A percentile compares a stretch with the other conserved stretches of the same genome.
Conservation (phyloP, 2,888 invertebrate genomes). For the Oeneis ivallda region DNA sequence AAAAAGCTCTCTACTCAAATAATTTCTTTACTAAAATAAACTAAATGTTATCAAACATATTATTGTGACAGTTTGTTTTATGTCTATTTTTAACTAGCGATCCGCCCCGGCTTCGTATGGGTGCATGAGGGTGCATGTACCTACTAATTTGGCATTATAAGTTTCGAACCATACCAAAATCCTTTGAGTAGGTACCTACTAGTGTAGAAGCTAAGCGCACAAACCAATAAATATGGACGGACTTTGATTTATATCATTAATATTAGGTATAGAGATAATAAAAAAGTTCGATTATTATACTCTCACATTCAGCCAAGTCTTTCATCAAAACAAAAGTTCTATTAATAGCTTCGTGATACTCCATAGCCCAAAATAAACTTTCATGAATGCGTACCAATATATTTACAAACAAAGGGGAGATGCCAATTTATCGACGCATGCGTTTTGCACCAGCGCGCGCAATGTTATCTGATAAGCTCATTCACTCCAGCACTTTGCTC, state of each 20-base stretch:
- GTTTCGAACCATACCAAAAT: too few species aligned
- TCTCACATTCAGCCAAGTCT: constrained; percentile 1
- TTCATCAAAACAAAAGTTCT: constrained; percentile 7
- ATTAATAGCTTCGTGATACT: constrained; percentile 4
- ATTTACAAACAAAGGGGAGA: constrained; percentile 55
- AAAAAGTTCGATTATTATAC: neutral
- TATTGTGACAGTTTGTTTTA: too few species aligned
- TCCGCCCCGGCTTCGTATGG: too few species aligned
- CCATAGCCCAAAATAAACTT: constrained; percentile 8
- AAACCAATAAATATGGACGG: too few species aligned
- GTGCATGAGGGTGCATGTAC: too few species aligned
- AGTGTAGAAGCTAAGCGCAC: too few species aligned
- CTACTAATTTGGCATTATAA: too few species aligned
- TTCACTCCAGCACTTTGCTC: constrained; percentile 19
- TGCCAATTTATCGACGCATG: constrained; percentile 66
- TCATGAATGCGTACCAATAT: constrained; percentile 31
- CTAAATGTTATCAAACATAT: too few species aligned
- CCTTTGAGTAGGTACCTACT: too few species aligned
- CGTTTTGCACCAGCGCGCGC: constrained; percentile 46
- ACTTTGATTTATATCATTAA: too few species aligned
- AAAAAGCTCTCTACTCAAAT: neutral
- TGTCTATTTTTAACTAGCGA: too few species aligned
- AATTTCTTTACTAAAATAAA: too few species aligned
- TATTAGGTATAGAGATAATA: neutral
- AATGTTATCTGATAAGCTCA: constrained; percentile 36